Evolutionary conservation across 1,140 invertebrate genomes (phyloP), one percentile per base, ranked within the genome.

Genomic region (Diploscapter pachys): DNA sequence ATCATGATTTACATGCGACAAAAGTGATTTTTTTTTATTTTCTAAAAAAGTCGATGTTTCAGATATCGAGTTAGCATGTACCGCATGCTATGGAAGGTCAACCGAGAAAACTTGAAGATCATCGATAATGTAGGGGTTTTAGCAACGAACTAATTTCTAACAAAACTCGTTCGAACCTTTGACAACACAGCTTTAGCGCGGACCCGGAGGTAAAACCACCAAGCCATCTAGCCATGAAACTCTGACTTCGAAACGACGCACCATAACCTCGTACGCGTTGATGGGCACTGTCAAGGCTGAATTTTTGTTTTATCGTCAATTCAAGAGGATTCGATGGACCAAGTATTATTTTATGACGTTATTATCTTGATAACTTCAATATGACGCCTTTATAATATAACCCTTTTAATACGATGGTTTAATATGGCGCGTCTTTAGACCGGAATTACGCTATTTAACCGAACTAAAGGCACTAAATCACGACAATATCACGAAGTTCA

Each of bases 261-360:
- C 71, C 5, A 55, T 85, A 4, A 69, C 72, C 1, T 66, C 71
- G 9, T 83, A 85, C 73, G 83, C 82, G 9, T 31, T 83, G 9
- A 73, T 85, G 51, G 77, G 78, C 9, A 76, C 79, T 3, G 62
- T 68, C 3, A 83, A 85, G 72, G 82, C 82, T 5, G 82, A 83
- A 56, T 85, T 83, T 63, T 69, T 85, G 53, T 63, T 48, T 2
- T 54, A 85, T n/a, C 63, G 78, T 8, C 83, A 85, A 54, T 13
- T 75, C 9, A 75, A 67, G 13, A 81, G 76, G 67, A 81, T 85
- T 11, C 63, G 56, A 11, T 80, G 73, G 73, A 52, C 11, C 9
- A 83, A 83, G 57, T 63, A 52, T 5, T 51, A 3, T n/a, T n/a
- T 4, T 51, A 50, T 55, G 13, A 55, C 50, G n/a, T 52, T 6